A percentile compares a stretch with the other conserved stretches of the same genome.
These are phyloP conservation scores for Ruditapes philippinarum DNA, from an alignment of 1,140 invertebrate genomes.

Conservation along the genomic window DNA sequence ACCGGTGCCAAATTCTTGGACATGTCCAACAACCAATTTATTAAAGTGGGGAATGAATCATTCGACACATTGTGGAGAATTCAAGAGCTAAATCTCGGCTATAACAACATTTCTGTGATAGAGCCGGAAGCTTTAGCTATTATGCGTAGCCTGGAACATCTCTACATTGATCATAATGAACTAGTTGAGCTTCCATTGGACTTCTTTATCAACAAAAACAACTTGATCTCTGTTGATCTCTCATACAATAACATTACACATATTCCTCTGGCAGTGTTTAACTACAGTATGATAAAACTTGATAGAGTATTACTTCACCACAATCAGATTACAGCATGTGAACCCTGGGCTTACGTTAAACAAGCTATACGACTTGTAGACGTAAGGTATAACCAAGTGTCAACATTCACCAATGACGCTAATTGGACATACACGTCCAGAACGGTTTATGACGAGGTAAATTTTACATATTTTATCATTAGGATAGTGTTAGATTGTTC, in stretches of 20 bases:
- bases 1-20: not conserved
- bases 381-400: constrained; percentile 60
- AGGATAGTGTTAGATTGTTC: too few relatives aligned
- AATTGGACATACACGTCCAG: constrained; percentile 70
- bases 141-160: not conserved
- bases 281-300: not conserved
- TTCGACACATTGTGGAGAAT: constrained; percentile 27
- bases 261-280: constrained; percentile 35
- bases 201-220: constrained; percentile 38
- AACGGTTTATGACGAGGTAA: constrained; percentile 40
- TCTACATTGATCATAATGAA: constrained; percentile 29
- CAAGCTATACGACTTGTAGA: constrained; percentile 8
- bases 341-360: constrained; percentile 44
- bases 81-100: constrained; percentile 2
- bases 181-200: not conserved
- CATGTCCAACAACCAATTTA: constrained; percentile 18
- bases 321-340: constrained; percentile 30
- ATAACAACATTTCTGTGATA: constrained; percentile 34
- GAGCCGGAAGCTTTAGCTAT: not conserved
- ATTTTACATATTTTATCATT: not conserved
- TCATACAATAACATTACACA: constrained; percentile 35
- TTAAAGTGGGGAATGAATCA: not conserved
- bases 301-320: not conserved
- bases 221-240: constrained; percentile 23
- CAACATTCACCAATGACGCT: constrained; percentile 65